phyloP scores from a whole-genome alignment of 2,797 vertebrate genomes.

The Tympanoctomys barrerae region DNA sequence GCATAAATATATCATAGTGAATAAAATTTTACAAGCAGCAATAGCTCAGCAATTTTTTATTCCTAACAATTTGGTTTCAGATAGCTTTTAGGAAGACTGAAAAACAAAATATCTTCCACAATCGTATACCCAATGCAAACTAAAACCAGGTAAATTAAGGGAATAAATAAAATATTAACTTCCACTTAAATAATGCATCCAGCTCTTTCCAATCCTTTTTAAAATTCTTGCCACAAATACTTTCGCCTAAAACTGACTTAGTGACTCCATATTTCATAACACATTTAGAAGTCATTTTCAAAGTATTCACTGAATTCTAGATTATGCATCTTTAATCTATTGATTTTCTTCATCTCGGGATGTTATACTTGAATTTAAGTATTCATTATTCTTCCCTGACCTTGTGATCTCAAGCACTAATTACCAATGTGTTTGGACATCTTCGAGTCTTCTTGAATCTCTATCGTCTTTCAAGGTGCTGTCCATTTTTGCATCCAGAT shows the following conservation, averaged over 20 bases:
- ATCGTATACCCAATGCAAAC: background rate
- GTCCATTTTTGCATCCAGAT: background rate
- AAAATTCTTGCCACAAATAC: background rate
- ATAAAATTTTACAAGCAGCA: conserved; percentile 2
- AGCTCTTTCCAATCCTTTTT: background rate
- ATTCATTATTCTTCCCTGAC: background rate
- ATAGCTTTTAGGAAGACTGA: background rate
- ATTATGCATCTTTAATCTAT: background rate
- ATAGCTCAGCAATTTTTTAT: background rate
- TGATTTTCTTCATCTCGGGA: background rate
- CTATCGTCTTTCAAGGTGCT: background rate
- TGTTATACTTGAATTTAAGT: background rate
- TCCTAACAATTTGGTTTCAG: background rate
- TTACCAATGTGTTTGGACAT: background rate
- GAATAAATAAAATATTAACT: conserved; percentile 12
- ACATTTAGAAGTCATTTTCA: background rate
- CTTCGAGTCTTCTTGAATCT: background rate
- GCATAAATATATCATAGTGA: background rate
- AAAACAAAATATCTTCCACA: background rate
- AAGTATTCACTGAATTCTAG: background rate
- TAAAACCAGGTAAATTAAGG: background rate
- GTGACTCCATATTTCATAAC: background rate
- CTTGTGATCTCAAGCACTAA: background rate
- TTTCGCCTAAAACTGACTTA: background rate
- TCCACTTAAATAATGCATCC: background rate